These are phyloP conservation scores for Gisinianus flammeolus DNA, from an alignment of 2,888 invertebrate species.

Conservation along the genomic window DNA sequence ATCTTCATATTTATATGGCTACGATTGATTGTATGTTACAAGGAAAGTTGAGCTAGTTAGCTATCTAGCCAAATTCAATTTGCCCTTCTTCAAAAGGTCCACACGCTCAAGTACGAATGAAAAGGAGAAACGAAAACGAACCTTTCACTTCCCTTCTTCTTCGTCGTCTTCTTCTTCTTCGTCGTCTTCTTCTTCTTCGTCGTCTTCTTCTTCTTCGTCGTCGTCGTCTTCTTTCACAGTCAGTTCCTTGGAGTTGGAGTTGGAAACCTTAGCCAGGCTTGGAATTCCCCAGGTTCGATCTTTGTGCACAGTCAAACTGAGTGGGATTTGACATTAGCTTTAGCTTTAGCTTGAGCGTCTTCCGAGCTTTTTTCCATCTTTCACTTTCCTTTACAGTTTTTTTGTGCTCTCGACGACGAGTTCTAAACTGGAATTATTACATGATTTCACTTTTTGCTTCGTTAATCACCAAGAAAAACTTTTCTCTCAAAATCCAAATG, in stretches of 20 bases:
- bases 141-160: too few species aligned
- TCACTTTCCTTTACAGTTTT: not conserved
- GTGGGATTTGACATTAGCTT: not conserved
- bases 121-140: not conserved
- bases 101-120: not conserved
- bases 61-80: not conserved
- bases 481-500: too few species aligned
- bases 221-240: too few species aligned
- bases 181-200: too few species aligned
- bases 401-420: not conserved
- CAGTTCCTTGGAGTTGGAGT: not conserved
- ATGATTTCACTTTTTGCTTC: not conserved
- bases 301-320: too few species aligned
- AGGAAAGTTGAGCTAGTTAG: constrained; percentile 8
- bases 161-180: too few species aligned
- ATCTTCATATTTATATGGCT: not conserved
- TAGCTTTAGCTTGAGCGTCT: not conserved
- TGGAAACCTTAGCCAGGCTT: not conserved
- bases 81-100: not conserved
- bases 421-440: not conserved
- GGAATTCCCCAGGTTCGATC: too few species aligned
- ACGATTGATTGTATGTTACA: not conserved
- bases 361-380: not conserved
- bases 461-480: not conserved
- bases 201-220: too few species aligned